Conservation (phyloP, 64 coral and sea anemone species). For the Porites lutea region DNA sequence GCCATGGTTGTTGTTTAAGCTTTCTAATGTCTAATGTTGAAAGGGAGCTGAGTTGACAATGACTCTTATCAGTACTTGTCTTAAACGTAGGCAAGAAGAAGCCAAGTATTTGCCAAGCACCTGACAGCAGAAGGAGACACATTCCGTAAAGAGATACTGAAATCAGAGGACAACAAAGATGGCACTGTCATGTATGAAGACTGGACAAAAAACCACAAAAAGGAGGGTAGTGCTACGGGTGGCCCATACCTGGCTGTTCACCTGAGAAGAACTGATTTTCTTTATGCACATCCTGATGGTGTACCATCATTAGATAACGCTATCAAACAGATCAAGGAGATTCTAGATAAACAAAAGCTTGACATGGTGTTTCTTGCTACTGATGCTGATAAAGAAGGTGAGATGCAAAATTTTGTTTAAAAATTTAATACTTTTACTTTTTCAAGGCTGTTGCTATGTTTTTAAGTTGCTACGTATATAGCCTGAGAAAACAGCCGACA, state of each 20-base stretch:
- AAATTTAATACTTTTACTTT: too few relatives aligned
- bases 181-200: conserved; percentile 85
- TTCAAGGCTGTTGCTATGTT: too few relatives aligned
- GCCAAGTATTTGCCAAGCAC: conserved; percentile 96
- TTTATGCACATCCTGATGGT: conserved; percentile 84
- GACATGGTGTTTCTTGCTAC: conserved; percentile 97
- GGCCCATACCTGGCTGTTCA: conserved; percentile 94
- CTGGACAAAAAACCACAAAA: conserved; percentile 96
- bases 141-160: conserved; percentile 79
- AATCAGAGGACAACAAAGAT: conserved; percentile 91
- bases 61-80: too few relatives aligned
- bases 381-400: conserved; percentile 90
- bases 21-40: too few relatives aligned
- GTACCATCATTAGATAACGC: conserved; percentile 88
- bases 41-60: too few relatives aligned
- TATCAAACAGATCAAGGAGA: conserved; percentile 88
- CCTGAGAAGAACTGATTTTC: conserved; percentile 89
- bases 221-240: conserved; percentile 84
- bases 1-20: too few relatives aligned
- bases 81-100: conserved; percentile 78
- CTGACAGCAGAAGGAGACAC: conserved; percentile 95
- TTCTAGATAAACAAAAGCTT: conserved; percentile 83
- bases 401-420: background rate
- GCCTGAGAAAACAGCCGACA: too few relatives aligned
- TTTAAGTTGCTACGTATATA: too few relatives aligned